Evolutionary conservation across 2,888 invertebrate species (phyloP), one percentile per base, ranked within the genome.

Genomic region (Hanleya hanleyi): DNA sequence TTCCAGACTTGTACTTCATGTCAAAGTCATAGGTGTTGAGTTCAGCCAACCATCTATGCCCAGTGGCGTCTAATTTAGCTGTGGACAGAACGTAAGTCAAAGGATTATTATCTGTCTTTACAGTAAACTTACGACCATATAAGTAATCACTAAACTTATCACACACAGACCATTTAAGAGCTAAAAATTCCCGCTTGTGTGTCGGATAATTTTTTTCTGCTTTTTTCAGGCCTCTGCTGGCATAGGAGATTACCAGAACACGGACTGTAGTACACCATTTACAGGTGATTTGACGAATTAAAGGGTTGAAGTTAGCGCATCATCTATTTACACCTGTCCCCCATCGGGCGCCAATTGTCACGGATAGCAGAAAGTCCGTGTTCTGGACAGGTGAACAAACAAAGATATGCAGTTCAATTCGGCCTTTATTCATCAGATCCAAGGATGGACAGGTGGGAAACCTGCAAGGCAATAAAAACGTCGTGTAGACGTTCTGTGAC

Each of bases 231-330:
- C 69, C 65, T 6, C 78, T 50, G 66, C 79, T 77, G 0, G 74
- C 78, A 67, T 77, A 81, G 29, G 73, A 67, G n/a, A 79, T 74
- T 18, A 78, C 74, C 12, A 76, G 62, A 36, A 75, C 76, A n/a
- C n/a, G n/a, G n/a, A n/a, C n/a, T n/a, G n/a, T n/a, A n/a, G n/a
- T n/a, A n/a, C n/a, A n/a, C n/a, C n/a, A n/a, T n/a, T n/a, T n/a
- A n/a, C n/a, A n/a, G n/a, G n/a, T n/a, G n/a, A n/a, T n/a, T n/a
- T n/a, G n/a, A n/a, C n/a, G n/a, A n/a, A n/a, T n/a, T n/a, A n/a
- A n/a, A n/a, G n/a, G n/a, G n/a, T n/a, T n/a, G n/a, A n/a, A n/a
- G n/a, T n/a, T n/a, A n/a, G n/a, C n/a, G n/a, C n/a, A n/a, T n/a
- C n/a, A n/a, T n/a, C n/a, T n/a, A n/a, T n/a, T n/a, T n/a, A n/a